phyloP scores from a whole-genome alignment of 1,140 invertebrate genomes.

The Mesaphorura yosii region DNA sequence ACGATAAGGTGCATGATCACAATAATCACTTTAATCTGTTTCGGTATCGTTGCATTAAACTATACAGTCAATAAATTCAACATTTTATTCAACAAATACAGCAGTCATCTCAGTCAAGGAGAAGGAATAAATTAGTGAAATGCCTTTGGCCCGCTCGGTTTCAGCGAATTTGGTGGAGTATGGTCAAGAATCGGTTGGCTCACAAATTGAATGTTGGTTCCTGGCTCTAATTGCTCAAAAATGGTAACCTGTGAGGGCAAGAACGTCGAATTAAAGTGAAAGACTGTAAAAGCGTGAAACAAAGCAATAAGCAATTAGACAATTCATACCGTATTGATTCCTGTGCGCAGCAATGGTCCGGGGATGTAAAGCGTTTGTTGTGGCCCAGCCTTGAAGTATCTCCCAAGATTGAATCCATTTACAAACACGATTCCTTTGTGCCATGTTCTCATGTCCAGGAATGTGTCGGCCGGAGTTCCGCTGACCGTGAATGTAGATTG shows the following conservation, averaged over 20 bases:
- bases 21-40: too few relatives aligned
- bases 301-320: background rate
- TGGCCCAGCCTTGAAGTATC: constrained; percentile 41
- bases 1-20: too few relatives aligned
- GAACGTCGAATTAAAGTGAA: background rate
- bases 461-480: constrained; percentile 35
- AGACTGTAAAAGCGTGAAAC: background rate
- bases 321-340: constrained; percentile 39
- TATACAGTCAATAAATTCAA: too few relatives aligned
- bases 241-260: constrained; percentile 31
- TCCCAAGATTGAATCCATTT: constrained; percentile 52
- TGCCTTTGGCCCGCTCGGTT: too few relatives aligned
- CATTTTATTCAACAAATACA: too few relatives aligned
- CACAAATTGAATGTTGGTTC: constrained; percentile 28
- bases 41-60: too few relatives aligned
- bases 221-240: constrained; percentile 33
- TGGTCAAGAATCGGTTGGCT: constrained; percentile 29
- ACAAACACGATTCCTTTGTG: constrained; percentile 49
- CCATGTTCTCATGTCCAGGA: constrained; percentile 38
- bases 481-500: constrained; percentile 32
- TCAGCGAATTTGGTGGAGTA: too few relatives aligned
- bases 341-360: constrained; percentile 42
- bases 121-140: too few relatives aligned
- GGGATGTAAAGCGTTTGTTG: constrained; percentile 48
- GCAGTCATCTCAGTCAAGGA: too few relatives aligned